Evolutionary conservation across 1,140 invertebrate species (phyloP), one percentile per base, ranked within the genome.

Genomic region (Heliconius melpomene): DNA sequence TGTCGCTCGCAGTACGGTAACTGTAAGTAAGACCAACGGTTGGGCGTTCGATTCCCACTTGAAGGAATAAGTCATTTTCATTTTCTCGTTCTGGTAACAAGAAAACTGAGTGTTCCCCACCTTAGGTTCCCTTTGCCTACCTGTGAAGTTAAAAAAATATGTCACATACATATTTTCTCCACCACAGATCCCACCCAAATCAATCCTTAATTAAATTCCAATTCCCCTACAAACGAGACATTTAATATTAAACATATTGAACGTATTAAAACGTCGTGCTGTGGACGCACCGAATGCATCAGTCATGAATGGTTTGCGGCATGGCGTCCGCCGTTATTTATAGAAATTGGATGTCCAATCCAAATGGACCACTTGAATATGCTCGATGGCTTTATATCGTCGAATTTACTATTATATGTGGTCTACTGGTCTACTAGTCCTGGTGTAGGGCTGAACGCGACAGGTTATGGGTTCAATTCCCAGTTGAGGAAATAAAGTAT

Each of bases 301-400:
- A 76, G 75, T 76, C 75, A 76, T 76, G 75, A 76, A 38, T 57
- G 75, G 60, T 66, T 70, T 70, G 74, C 75, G 57, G 75, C 13
- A 70, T 71, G 60, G 46, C n/a, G 38, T 66, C 29, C 60, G 23
- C 60, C 13, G n/a, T 76, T 76, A 76, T 76, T 76, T 76, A 76
- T 76, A 76, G 75, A 76, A 76, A 76, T 76, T 76, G 75, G 75
- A 76, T 76, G 75, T 66, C 57, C 75, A 32, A 75, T 66, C 57
- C 75, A 54, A 75, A 20, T 32, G 75, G 46, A 46, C 60, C 52
- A 74, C 73, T 74, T 50, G 36, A 50, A 46, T 46, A 16, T 29
- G 40, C 60, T 40, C 60, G 75, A 76, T 76, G 38, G 36, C 13
- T 76, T 76, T 70, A 76, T 76, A 70, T 76, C 66, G 75, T 40